Base-by-base conservation (phyloP, 2,797 vertebrate species). In the Antrozous pallidus region DNA sequence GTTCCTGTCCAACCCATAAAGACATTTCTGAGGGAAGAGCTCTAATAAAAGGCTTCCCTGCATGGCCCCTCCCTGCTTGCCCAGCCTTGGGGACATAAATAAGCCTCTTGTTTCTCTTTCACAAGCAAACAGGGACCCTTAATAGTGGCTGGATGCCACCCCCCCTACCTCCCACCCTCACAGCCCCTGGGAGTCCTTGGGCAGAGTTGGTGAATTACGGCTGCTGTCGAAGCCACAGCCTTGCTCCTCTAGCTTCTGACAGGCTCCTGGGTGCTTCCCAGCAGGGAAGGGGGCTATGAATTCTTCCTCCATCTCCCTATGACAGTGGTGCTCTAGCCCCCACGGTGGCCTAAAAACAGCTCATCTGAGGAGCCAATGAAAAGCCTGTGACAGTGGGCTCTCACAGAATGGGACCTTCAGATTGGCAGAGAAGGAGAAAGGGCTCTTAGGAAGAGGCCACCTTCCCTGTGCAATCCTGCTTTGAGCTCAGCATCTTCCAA, bases 81-180 rank as follows among this genome's bases (percentile, higher is more conserved):
- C 84, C 71, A 65, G 82, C 67, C 73, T 3, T 2, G 81, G 80
- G 38, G 88, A 90, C 83, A 90, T 90, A 89, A 95, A 94, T 87
- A 96, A 96, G 80, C n/a, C 86, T 49, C 86, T 91, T 63, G 86
- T 92, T 96, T 92, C 95, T 90, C 77, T 92, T 85, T 87, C 79
- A 81, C 73, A 58, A 61, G 90, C 94, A 88, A 70, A 58, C 36
- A 0, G 24, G 90, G 91, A 69, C 90, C 92, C 86, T 82, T 88
- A 56, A 28, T 83, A 75, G 58, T 40, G 74, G 38, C 67, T 67
- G 24, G 67, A 38, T 1, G 13, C 69, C 49, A 2, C 56, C 26
- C 69, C 49, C 1, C 56, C 26, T 6, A 4, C 0, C 1, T 63
- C 56, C 14, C 33, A 9, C 22, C 26, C 85, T 36, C 0, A 1